phyloP scores from a whole-genome alignment of 2,113 vertebrate genomes.

The Diadophis punctatus region DNA sequence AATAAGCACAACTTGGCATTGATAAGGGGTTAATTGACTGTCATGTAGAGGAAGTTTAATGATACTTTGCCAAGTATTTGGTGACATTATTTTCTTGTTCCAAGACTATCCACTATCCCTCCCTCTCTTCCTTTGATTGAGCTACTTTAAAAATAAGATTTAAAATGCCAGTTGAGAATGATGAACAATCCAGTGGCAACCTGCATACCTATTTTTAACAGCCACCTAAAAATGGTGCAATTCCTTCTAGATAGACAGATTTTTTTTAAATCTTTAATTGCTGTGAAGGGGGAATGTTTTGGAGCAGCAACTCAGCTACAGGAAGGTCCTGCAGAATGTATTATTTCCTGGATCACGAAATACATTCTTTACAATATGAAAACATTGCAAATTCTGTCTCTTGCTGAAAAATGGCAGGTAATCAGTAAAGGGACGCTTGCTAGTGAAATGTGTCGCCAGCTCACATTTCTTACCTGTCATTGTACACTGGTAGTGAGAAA shows the following conservation, averaged over 20 bases:
- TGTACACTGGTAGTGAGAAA: slow-evolving; percentile 69
- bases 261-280: neutral
- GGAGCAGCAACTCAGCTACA: slow-evolving; percentile 34
- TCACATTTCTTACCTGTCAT: slow-evolving; percentile 61
- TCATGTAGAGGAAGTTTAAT: neutral
- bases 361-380: slow-evolving; percentile 45
- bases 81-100: neutral
- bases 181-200: slow-evolving; percentile 45
- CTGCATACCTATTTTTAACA: slow-evolving; percentile 52
- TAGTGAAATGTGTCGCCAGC: slow-evolving; percentile 56
- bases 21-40: slow-evolving; percentile 8
- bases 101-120: neutral
- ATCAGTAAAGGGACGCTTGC: slow-evolving; percentile 65
- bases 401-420: slow-evolving; percentile 63
- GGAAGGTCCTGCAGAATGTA: slow-evolving; percentile 35
- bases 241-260: slow-evolving; percentile 27
- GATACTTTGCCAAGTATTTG: neutral
- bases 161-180: slow-evolving; percentile 15
- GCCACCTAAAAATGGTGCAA: slow-evolving; percentile 34
- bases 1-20: neutral
- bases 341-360: slow-evolving; percentile 34
- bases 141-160: neutral
- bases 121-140: neutral
- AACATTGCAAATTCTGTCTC: slow-evolving; percentile 58
- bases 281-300: slow-evolving; percentile 13